Percentiles rank a stretch among this genome's conserved stretches.
phyloP scores from a whole-genome alignment of 2,888 invertebrate genomes.

The Linyphia triangularis region DNA sequence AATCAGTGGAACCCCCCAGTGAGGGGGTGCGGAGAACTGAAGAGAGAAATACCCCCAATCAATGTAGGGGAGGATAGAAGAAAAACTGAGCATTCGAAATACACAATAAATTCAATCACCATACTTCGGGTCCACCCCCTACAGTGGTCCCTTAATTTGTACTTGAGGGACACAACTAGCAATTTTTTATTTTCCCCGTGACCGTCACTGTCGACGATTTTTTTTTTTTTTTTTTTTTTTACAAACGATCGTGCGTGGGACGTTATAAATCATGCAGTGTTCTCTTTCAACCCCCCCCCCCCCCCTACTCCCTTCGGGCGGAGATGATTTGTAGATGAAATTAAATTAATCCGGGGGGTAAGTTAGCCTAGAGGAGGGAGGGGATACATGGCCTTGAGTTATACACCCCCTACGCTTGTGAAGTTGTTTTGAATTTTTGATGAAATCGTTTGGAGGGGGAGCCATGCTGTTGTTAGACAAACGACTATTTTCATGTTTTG shows the following conservation, averaged over 20 bases:
- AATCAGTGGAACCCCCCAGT: conserved; percentile 53
- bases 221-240: conserved; percentile 1
- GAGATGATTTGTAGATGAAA: conserved; percentile 59
- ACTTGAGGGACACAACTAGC: conserved; percentile 35
- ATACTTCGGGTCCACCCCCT: conserved; percentile 25
- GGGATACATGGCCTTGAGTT: neutral
- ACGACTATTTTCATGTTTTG: no score
- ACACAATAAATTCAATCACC: conserved; percentile 70
- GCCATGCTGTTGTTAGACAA: no score
- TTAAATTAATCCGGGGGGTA: conserved; percentile 65
- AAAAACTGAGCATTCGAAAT: conserved; percentile 5
- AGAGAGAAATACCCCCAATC: conserved; percentile 47
- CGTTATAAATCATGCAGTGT: conserved; percentile 33
- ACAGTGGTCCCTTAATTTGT: conserved; percentile 62
- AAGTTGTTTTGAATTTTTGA: no score
- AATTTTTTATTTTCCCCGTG: neutral
- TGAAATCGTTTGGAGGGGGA: no score
- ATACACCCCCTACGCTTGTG: neutral
- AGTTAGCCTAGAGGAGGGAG: neutral
- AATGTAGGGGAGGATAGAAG: conserved; percentile 23
- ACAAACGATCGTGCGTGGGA: neutral
- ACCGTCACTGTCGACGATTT: conserved; percentile 36
- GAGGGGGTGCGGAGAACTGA: neutral
- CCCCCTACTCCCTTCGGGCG: neutral
- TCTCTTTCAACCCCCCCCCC: conserved; percentile 27